Percentiles rank a stretch among this genome's conserved stretches.
phyloP scores from a whole-genome alignment of 92 coral and sea anemone genomes.

The Zoanthus gigantus region DNA sequence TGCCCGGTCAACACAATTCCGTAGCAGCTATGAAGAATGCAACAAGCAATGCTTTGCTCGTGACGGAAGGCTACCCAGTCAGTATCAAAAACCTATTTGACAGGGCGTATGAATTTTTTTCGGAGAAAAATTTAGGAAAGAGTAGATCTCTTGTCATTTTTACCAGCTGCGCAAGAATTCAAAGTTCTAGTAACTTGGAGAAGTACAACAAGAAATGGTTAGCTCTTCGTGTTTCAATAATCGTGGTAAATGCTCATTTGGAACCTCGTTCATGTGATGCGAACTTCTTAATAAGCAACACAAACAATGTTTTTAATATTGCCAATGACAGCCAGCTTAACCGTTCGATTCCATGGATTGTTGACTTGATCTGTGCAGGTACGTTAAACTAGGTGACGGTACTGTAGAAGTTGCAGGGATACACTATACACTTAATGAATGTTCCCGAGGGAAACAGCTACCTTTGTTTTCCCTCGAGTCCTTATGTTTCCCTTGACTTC shows the following conservation, averaged over 20 bases:
- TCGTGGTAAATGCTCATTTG: background rate
- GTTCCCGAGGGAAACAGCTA: too few species aligned
- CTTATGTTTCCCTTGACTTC: too few species aligned
- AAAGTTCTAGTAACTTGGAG: background rate
- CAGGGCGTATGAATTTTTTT: background rate
- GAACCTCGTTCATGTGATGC: background rate
- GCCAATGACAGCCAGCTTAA: background rate
- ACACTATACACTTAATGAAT: too few species aligned
- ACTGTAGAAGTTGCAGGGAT: too few species aligned
- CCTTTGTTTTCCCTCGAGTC: too few species aligned
- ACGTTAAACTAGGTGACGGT: background rate
- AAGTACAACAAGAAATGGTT: background rate
- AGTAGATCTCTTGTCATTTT: background rate
- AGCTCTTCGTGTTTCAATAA: slow-evolving; percentile 10
- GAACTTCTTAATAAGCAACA: background rate
- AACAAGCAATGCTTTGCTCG: background rate
- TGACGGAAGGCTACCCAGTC: background rate
- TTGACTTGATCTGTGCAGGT: slow-evolving; percentile 23
- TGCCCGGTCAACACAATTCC: background rate
- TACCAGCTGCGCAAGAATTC: background rate
- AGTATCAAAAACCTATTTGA: background rate
- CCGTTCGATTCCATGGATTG: background rate
- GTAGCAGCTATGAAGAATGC: background rate
- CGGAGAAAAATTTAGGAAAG: background rate
- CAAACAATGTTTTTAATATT: background rate